Evolutionary conservation across 2,113 vertebrate genomes (phyloP).

Genomic region (Anoura caudifer): DNA sequence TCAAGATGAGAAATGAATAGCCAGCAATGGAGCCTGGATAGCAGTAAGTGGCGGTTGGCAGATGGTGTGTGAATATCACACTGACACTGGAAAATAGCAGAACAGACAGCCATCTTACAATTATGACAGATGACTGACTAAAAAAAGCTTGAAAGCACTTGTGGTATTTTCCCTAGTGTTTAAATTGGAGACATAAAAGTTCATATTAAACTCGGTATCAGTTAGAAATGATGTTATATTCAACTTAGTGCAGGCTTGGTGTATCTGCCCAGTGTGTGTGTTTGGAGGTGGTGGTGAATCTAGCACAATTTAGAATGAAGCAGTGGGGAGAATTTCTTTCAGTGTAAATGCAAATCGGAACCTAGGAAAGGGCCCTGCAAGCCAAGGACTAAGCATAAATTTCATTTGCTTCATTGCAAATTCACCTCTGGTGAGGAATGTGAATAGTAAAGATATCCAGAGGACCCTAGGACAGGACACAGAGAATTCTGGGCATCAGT

Average conservation of each 20-base stretch:
- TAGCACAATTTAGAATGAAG: not conserved
- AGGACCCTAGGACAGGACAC: not conserved
- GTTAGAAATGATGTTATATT: slow-evolving; percentile 22
- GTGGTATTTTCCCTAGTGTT: slow-evolving; percentile 53
- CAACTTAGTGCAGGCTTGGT: not conserved
- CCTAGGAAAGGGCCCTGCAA: not conserved
- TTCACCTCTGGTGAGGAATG: not conserved
- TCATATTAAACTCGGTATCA: slow-evolving; percentile 46
- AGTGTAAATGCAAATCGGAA: not conserved
- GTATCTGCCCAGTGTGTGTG: not conserved
- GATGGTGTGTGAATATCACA: slow-evolving; percentile 72
- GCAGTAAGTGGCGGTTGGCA: slow-evolving; percentile 69
- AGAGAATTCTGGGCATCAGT: not conserved
- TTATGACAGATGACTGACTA: slow-evolving; percentile 74
- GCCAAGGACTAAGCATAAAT: not conserved
- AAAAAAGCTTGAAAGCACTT: slow-evolving; percentile 67
- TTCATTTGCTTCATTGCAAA: not conserved
- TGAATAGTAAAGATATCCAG: not conserved
- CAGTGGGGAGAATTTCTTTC: not conserved
- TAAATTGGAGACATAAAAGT: slow-evolving; percentile 57
- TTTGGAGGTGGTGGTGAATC: not conserved
- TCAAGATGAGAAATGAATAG: slow-evolving; percentile 67
- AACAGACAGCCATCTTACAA: slow-evolving; percentile 68
- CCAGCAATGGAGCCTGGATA: slow-evolving; percentile 38
- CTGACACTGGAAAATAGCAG: slow-evolving; percentile 47